Conservation (phyloP, 2,113 vertebrate species). For the Chrysemys picta region DNA sequence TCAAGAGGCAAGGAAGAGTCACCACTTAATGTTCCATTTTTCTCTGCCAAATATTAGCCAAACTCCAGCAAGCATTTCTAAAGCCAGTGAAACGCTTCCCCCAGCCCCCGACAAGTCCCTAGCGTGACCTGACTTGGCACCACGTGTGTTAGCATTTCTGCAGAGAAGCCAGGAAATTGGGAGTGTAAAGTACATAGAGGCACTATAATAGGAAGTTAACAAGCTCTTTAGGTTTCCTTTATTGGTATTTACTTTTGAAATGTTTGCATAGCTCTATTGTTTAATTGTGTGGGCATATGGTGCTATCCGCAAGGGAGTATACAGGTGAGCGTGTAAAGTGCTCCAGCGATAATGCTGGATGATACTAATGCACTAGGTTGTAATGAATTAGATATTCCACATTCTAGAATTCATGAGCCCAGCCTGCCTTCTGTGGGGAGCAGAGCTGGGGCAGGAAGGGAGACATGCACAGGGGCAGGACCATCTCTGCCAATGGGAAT, state of each 20-base stretch:
- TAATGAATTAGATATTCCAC: not conserved
- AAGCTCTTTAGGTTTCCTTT: slow-evolving; percentile 20
- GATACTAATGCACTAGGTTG: fast-evolving
- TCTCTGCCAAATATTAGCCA: not conserved
- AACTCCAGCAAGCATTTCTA: fast-evolving
- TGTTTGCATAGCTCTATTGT: slow-evolving; percentile 43
- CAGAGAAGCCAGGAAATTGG: fast-evolving
- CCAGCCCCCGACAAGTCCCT: too few species aligned
- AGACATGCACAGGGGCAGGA: not conserved
- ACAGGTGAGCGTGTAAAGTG: not conserved
- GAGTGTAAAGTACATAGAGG: fast-evolving
- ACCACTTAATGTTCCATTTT: too few species aligned
- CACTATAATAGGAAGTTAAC: not conserved
- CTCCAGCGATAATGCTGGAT: not conserved
- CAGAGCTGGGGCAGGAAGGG: not conserved
- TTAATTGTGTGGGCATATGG: not conserved
- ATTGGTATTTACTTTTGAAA: slow-evolving; percentile 58
- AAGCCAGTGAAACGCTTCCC: not conserved
- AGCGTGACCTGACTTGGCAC: not conserved
- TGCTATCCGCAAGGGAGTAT: not conserved
- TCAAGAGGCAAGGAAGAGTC: not conserved
- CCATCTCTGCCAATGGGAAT: fast-evolving
- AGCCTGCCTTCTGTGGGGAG: not conserved
- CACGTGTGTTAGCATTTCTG: not conserved
- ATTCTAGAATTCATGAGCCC: not conserved